Evolutionary conservation across 2,888 invertebrate species (phyloP).

Genomic region (Caenorhabditis virilis): DNA sequence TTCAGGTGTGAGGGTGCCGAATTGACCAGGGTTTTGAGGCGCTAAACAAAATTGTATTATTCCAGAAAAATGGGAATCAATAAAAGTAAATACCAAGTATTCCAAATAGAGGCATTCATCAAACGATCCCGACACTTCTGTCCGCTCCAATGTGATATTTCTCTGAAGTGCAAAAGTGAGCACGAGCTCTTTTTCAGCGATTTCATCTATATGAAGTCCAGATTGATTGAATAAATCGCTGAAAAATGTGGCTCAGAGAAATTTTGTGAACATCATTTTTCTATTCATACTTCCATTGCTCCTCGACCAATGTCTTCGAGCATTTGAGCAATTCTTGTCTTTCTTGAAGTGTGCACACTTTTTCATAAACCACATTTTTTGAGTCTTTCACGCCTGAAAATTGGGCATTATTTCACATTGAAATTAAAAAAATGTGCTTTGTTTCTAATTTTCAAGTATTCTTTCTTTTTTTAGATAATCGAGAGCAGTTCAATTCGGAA

Average conservation of each 20-base stretch:
- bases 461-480: too few relatives aligned
- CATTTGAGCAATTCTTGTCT: conserved; percentile 39
- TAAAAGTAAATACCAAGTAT: conserved; percentile 13
- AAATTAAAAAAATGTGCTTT: conserved; percentile 2
- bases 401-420: too few relatives aligned
- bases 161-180: conserved; percentile 34
- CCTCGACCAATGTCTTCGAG: conserved; percentile 42
- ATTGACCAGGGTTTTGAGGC: conserved; percentile 25
- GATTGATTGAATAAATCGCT: conserved; percentile 38
- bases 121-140: conserved; percentile 25
- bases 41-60: conserved; percentile 7
- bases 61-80: not conserved
- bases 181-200: conserved; percentile 33
- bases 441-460: not conserved
- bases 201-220: conserved; percentile 36
- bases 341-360: conserved; percentile 21
- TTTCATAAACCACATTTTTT: conserved; percentile 30
- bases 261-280: not conserved
- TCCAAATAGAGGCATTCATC: conserved; percentile 33
- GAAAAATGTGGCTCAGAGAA: conserved; percentile 3
- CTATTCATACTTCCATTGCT: conserved; percentile 42
- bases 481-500: too few relatives aligned
- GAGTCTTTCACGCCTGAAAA: conserved; percentile 39
- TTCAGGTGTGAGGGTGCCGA: conserved; percentile 14
- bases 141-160: conserved; percentile 28